Evolutionary conservation across 2,113 vertebrate genomes (phyloP).

Genomic region (Onychostruthus taczanowskii): DNA sequence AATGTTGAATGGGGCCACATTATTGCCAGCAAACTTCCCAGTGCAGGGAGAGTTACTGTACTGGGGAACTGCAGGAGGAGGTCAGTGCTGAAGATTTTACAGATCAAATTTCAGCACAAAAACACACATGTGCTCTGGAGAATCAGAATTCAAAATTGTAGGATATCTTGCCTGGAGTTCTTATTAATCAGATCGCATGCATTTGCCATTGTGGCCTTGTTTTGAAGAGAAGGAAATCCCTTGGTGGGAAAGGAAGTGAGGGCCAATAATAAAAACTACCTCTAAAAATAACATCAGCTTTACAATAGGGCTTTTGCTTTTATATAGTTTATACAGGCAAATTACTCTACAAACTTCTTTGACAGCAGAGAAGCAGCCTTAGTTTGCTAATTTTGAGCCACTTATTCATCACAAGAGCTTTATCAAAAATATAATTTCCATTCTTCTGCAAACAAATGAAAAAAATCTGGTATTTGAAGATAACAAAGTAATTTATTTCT

Average conservation of each 20-base stretch:
- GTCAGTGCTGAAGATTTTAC: not conserved
- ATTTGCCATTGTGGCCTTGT: not conserved
- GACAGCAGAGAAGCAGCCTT: not conserved
- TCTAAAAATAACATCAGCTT: slow-evolving; percentile 21
- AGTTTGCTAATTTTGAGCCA: slow-evolving; percentile 39
- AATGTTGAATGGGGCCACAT: not conserved
- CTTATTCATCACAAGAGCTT: slow-evolving; percentile 48
- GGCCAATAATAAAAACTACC: not conserved
- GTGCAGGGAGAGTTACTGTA: not conserved
- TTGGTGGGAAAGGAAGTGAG: not conserved
- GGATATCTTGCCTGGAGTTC: not conserved
- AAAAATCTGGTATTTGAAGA: slow-evolving; percentile 65
- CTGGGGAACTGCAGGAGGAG: not conserved
- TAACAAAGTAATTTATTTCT: slow-evolving; percentile 56
- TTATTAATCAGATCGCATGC: not conserved
- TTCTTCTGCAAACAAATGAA: slow-evolving; percentile 62
- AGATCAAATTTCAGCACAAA: not conserved
- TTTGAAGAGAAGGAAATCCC: not conserved
- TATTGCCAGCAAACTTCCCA: not conserved
- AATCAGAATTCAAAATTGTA: not conserved
- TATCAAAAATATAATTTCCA: slow-evolving; percentile 57
- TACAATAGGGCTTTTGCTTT: not conserved
- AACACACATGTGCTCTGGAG: not conserved
- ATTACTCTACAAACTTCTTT: slow-evolving; percentile 39
- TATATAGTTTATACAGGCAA: slow-evolving; percentile 21